These are phyloP conservation scores for Plumapathes pennacea DNA, from an alignment of 92 coral and sea anemone species.

Conservation along the genomic window DNA sequence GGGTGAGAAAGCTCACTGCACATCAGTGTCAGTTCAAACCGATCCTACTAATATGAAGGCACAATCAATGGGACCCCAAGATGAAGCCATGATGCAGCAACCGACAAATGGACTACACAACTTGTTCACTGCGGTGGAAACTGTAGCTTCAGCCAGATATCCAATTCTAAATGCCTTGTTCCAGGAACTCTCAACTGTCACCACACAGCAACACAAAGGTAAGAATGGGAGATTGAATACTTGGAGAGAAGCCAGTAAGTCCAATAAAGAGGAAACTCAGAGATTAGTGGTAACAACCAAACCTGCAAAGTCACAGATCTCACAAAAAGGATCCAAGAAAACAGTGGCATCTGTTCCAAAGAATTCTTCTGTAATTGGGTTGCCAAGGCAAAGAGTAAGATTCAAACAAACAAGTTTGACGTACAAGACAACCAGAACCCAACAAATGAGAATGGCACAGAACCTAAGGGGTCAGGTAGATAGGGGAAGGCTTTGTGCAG, in stretches of 20 bases:
- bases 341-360: neutral
- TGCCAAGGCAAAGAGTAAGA: constrained; percentile 57
- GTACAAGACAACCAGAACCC: constrained; percentile 87
- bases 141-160: constrained; percentile 13
- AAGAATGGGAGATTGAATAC: neutral
- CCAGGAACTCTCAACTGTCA: constrained; percentile 61
- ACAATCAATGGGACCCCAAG: neutral
- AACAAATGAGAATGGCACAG: constrained; percentile 74
- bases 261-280: neutral
- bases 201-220: constrained; percentile 2
- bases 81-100: neutral
- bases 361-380: constrained; percentile 43
- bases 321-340: neutral
- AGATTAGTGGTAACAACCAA: neutral
- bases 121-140: too few relatives aligned
- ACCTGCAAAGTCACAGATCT: neutral
- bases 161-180: constrained; percentile 87
- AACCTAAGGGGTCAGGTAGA: constrained; percentile 45
- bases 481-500: constrained; percentile 25
- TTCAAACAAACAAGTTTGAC: constrained; percentile 72
- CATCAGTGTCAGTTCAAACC: constrained; percentile 77
- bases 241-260: neutral
- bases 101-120: neutral
- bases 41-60: constrained; percentile 3
- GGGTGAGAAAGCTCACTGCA: constrained; percentile 50